phyloP scores from a whole-genome alignment of 2,888 invertebrate species.

The Hydrotaea diabolus region DNA sequence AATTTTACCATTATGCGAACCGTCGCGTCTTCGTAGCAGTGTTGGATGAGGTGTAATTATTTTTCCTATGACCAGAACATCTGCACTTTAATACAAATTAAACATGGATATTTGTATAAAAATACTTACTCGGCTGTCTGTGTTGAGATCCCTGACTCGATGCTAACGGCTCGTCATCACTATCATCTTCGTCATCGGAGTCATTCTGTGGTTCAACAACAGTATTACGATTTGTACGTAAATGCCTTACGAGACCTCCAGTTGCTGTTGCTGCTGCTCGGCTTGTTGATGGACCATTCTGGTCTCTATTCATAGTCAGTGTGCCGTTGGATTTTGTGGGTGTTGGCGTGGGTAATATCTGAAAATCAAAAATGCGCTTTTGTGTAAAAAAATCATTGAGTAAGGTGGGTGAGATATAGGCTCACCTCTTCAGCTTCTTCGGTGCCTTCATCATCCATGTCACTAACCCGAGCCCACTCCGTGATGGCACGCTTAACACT shows the following conservation, averaged over 20 bases:
- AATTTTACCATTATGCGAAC: conserved; percentile 65
- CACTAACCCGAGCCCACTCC: conserved; percentile 78
- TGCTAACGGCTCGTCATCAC: conserved; percentile 78
- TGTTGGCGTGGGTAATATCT: conserved; percentile 76
- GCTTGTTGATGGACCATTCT: conserved; percentile 73
- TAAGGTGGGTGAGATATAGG: not conserved
- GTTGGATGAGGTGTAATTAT: conserved; percentile 73
- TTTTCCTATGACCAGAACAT: conserved; percentile 53
- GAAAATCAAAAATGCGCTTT: conserved; percentile 5
- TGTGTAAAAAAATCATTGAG: not conserved
- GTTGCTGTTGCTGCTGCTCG: conserved; percentile 60
- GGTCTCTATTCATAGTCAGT: conserved; percentile 60
- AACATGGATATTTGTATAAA: not conserved
- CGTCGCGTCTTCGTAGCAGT: conserved; percentile 70
- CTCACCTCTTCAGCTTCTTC: conserved; percentile 75
- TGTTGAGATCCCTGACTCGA: conserved; percentile 73
- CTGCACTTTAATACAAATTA: not conserved
- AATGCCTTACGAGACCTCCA: conserved; percentile 72
- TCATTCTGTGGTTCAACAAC: conserved; percentile 73
- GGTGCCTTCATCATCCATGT: conserved; percentile 76
- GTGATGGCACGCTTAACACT: conserved; percentile 77
- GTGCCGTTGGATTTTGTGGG: conserved; percentile 74
- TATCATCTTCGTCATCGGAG: conserved; percentile 75
- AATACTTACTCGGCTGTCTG: conserved; percentile 71
- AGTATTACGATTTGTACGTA: conserved; percentile 79